Base-by-base conservation (phyloP, 2,888 invertebrate species). In the Caenorhabditis becei region DNA sequence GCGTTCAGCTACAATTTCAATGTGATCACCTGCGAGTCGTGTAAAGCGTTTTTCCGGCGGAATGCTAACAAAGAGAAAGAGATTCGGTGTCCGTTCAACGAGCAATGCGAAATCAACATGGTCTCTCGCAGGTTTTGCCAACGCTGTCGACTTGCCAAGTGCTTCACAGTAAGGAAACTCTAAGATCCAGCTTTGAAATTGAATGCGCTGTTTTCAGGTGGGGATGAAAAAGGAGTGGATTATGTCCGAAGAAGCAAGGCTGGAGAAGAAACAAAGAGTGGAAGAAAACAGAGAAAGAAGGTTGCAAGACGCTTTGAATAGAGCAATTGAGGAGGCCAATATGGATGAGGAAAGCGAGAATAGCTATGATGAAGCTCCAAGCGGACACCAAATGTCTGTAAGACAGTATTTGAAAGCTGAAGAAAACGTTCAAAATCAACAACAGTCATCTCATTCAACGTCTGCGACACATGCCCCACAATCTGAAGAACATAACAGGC, bases 1-100 rank as follows among this genome's bases (percentile, higher is more conserved):
- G 89, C 89, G 28, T 89, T 84, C 82, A 84, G 86, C 70, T 90
- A 90, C 86, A 90, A 90, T 83, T 90, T 90, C 85, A 90, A 90
- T 77, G 90, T 90, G 20, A 89, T 90, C 74, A 88, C 97, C 1
- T 97, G 96, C 90, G 97, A 97, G 92, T 97, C 96, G 86, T 97
- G 97, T 91, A 97, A 97, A 91, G 97, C 97, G 0, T 97, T 97
- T 92, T 97, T 97, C 91, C 93, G 97, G 78, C 93, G 97, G 78
- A 97, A 97, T 92, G 97, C 97, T 1, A 92, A 96, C 41, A 90
- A 90, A 82, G 89, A 87, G 47, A 83, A 89, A 84, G 90, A 90
- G 56, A 89, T 90, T 49, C 87, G 85, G 77, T 90, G 90, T 62
- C 89, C 90, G 11, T 90, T 90, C 77, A 88, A 86, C 67, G 87